Conservation (phyloP, 2,888 invertebrate species). For the Hydropsyche betteni region DNA sequence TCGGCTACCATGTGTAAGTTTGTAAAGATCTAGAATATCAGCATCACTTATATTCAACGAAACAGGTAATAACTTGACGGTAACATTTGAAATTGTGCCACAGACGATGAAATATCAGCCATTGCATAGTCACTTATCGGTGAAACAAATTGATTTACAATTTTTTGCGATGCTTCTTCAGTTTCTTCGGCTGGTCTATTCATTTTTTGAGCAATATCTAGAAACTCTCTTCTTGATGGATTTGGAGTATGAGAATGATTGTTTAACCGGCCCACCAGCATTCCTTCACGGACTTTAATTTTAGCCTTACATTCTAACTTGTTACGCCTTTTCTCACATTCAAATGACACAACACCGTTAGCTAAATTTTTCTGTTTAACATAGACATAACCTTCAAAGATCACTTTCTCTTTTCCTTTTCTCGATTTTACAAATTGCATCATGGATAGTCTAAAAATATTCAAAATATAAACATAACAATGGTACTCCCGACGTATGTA, state of each 20-base stretch:
- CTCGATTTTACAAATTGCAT: too few species aligned
- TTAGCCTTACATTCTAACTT: constrained; percentile 21
- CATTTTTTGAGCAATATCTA: not conserved
- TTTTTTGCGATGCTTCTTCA: constrained; percentile 11
- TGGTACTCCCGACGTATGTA: too few species aligned
- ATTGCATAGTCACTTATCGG: constrained; percentile 11
- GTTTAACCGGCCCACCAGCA: constrained; percentile 20
- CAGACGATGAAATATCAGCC: not conserved
- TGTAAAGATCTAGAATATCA: not conserved
- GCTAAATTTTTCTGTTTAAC: not conserved
- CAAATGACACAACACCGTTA: not conserved
- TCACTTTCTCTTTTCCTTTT: too few species aligned
- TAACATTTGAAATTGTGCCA: constrained; percentile 9
- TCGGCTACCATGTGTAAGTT: constrained; percentile 3
- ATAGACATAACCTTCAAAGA: too few species aligned
- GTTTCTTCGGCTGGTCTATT: not conserved
- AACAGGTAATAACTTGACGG: constrained; percentile 1
- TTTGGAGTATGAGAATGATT: not conserved
- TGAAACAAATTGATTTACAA: constrained; percentile 2
- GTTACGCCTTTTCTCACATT: not conserved
- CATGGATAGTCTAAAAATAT: too few species aligned
- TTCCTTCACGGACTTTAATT: constrained; percentile 12
- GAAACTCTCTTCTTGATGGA: constrained; percentile 5
- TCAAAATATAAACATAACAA: too few species aligned
- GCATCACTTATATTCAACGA: constrained; percentile 9